Evolutionary conservation across 2,113 vertebrate genomes (phyloP), one percentile per base, ranked within the genome.

Genomic region (Panthera leo): DNA sequence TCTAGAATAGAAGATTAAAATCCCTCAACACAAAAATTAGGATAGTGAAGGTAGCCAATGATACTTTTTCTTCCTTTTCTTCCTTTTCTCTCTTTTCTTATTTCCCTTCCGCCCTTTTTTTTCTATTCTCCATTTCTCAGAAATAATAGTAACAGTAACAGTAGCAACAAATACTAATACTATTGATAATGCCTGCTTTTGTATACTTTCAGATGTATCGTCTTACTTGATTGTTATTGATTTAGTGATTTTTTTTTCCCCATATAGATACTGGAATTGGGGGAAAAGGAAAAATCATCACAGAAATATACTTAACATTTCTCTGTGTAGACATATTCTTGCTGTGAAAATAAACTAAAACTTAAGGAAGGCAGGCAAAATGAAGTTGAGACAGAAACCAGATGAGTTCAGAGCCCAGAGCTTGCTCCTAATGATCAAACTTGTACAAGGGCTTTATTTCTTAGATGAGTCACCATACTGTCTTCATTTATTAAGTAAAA

Each of bases 401-500:
- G 42, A 84, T 95, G 76, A 95, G 83, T 65, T 86, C 73, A 96
- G 68, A 90, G 23, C 53, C 75, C 53, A 78, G 51, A 76, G 45
- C 34, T 29, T 92, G 48, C 31, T 61, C 10, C 25, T 82, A 92
- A 87, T 92, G 61, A 94, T 29, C 82, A 27, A 95, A 87, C 15
- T 55, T 68, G 55, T 83, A 68, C 5, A 85, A 63, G 36, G 12
- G 31, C 70, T 87, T 67, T 34, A 71, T 65, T 92, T 89, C 58
- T 96, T 61, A 89, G 61, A 92, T 92, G 79, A 96, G 53, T 92
- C 76, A 8, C 45, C 71, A 36, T 76, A 85, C 85, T 97, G 58
- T 78, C 79, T 93, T 73, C 75, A 8, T 87, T 95, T 86, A 82
- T 19, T 94, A 76, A 97, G 84, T 70, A 84, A 88, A 85, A 96